phyloP scores from a whole-genome alignment of 1,140 invertebrate genomes.

The Cryptotermes secundus region DNA sequence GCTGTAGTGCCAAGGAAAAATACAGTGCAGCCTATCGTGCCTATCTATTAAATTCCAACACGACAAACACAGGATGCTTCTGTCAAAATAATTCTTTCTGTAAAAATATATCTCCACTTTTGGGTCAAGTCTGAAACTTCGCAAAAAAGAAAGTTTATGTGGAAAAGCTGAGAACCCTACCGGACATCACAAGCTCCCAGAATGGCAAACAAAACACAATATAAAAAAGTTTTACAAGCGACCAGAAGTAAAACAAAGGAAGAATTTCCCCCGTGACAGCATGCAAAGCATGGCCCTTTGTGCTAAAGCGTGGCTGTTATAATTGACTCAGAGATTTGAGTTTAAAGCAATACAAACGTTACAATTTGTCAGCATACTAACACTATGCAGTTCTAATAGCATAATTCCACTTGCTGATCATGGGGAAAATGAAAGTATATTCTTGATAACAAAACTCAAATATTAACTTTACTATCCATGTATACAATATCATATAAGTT shows the following conservation, averaged over 20 bases:
- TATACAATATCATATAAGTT: no score
- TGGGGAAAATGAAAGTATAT: no score
- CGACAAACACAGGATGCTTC: neutral
- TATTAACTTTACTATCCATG: no score
- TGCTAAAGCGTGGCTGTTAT: neutral
- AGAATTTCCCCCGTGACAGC: neutral
- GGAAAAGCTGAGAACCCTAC: no score
- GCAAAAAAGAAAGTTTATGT: no score
- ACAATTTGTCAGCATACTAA: neutral
- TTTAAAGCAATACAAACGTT: neutral
- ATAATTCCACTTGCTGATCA: neutral
- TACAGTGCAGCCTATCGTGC: no score
- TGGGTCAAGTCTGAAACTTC: neutral
- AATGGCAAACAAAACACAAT: neutral
- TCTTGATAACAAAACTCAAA: no score
- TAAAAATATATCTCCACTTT: neutral
- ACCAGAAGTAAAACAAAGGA: neutral
- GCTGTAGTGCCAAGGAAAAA: no score
- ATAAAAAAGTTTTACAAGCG: neutral
- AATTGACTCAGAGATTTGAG: neutral
- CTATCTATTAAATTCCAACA: neutral
- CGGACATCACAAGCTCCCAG: neutral
- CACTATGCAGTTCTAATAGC: neutral
- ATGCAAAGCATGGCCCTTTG: neutral
- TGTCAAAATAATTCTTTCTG: neutral